A percentile compares a stretch with the other conserved stretches of the same genome.
phyloP scores from a whole-genome alignment of 2,797 vertebrate species.

The Malacoctenus gilli region DNA sequence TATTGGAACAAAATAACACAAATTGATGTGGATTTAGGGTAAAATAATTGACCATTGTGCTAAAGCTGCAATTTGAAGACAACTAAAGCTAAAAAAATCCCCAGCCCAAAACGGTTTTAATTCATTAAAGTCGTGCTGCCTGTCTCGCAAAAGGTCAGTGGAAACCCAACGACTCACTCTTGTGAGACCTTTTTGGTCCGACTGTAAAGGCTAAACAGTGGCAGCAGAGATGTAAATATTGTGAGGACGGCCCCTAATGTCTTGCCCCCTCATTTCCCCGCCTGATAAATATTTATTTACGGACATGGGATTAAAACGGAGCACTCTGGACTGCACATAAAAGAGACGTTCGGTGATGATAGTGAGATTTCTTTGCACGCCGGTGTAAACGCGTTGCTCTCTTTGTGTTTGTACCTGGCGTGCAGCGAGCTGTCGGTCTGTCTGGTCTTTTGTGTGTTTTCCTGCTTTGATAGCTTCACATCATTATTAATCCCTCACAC shows the following conservation, averaged over 20 bases:
- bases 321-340: constrained; percentile 10
- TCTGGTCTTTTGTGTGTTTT: constrained; percentile 48
- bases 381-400: constrained; percentile 10
- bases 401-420: constrained; percentile 46
- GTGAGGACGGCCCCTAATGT: constrained; percentile 50
- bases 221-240: constrained; percentile 56
- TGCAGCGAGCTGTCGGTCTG: constrained; percentile 32
- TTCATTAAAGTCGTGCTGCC: constrained; percentile 1
- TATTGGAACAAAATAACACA: not conserved
- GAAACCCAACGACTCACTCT: constrained; percentile 40
- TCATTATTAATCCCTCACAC: constrained; percentile 64
- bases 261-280: constrained; percentile 50
- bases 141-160: constrained; percentile 42
- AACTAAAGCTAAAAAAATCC: not conserved
- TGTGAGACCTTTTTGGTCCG: constrained; percentile 32
- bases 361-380: constrained; percentile 4
- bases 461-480: constrained; percentile 61
- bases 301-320: constrained; percentile 20
- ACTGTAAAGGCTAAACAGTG: constrained; percentile 46
- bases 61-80: constrained; percentile 2
- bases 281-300: constrained; percentile 57
- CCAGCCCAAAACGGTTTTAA: not conserved
- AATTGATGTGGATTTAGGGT: not conserved
- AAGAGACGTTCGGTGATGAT: constrained; percentile 6
- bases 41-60: not conserved